phyloP scores from a whole-genome alignment of 1,140 invertebrate species.

The Hyposmocoma kahamanoa region DNA sequence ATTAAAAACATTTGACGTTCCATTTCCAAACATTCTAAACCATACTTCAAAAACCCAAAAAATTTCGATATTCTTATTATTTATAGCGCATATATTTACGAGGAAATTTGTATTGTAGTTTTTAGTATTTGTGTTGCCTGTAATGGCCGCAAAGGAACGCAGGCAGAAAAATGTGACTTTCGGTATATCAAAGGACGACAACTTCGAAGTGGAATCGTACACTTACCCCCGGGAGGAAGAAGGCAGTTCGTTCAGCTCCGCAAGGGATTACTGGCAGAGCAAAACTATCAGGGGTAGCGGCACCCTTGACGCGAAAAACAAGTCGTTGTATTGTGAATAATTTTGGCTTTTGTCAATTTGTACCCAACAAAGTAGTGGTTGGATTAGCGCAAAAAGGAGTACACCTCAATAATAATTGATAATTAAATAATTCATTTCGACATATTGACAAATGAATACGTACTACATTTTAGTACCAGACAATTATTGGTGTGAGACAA shows the following conservation, averaged over 20 bases:
- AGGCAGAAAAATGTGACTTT: constrained; percentile 53
- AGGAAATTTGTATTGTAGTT: constrained; percentile 33
- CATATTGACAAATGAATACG: too few relatives aligned
- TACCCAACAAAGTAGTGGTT: too few relatives aligned
- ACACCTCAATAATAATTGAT: too few relatives aligned
- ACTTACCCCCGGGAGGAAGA: constrained; percentile 29
- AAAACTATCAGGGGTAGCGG: neutral
- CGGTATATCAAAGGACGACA: constrained; percentile 49
- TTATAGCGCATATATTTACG: constrained; percentile 27
- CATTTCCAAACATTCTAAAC: neutral
- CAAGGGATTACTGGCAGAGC: constrained; percentile 50
- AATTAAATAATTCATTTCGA: too few relatives aligned
- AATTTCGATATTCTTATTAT: constrained; percentile 20
- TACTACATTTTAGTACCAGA: too few relatives aligned
- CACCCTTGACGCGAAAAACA: too few relatives aligned
- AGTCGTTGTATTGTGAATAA: too few relatives aligned
- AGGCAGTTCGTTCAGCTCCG: constrained; percentile 35
- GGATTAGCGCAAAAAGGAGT: too few relatives aligned
- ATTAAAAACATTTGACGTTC: too few relatives aligned
- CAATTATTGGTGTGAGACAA: too few relatives aligned
- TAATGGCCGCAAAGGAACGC: constrained; percentile 41
- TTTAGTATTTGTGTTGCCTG: constrained; percentile 19
- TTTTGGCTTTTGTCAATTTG: too few relatives aligned
- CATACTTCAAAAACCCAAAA: constrained; percentile 2
- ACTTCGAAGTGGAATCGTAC: constrained; percentile 29